Evolutionary conservation across 2,797 vertebrate genomes (phyloP).

Genomic region (Schizopygopsis malacanthus): DNA sequence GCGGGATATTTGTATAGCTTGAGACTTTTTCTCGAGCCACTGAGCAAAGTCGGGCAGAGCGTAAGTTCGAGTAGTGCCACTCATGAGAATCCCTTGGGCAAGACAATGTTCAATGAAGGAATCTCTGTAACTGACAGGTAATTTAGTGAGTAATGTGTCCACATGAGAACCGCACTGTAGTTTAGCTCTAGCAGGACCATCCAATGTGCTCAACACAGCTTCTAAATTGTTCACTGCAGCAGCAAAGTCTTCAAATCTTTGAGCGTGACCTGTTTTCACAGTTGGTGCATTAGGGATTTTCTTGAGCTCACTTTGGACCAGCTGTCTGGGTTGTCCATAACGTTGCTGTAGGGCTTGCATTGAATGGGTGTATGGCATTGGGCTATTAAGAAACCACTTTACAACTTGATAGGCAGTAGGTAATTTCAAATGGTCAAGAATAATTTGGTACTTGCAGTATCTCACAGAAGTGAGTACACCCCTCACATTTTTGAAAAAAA

Average conservation of each 20-base stretch:
- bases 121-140: conserved; percentile 37
- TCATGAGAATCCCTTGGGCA: conserved; percentile 23
- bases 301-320: conserved; percentile 38
- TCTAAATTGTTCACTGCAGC: conserved; percentile 16
- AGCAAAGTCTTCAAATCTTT: conserved; percentile 26
- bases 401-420: no score
- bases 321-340: conserved; percentile 47
- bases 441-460: conserved; percentile 31
- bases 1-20: background rate
- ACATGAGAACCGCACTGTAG: conserved; percentile 36
- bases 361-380: no score
- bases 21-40: conserved; percentile 31
- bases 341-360: background rate
- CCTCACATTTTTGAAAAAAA: no score
- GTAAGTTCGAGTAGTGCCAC: conserved; percentile 13
- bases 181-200: conserved; percentile 3
- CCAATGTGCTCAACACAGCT: conserved; percentile 22
- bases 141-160: conserved; percentile 27
- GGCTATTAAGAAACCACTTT: no score
- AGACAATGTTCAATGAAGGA: conserved; percentile 34
- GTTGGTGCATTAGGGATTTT: conserved; percentile 24
- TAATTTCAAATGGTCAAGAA: background rate
- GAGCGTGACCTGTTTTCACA: background rate
- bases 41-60: background rate
- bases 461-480: no score